Evolutionary conservation across 1,140 invertebrate genomes (phyloP), one percentile per base, ranked within the genome.

Genomic region (Bacillus rossius): DNA sequence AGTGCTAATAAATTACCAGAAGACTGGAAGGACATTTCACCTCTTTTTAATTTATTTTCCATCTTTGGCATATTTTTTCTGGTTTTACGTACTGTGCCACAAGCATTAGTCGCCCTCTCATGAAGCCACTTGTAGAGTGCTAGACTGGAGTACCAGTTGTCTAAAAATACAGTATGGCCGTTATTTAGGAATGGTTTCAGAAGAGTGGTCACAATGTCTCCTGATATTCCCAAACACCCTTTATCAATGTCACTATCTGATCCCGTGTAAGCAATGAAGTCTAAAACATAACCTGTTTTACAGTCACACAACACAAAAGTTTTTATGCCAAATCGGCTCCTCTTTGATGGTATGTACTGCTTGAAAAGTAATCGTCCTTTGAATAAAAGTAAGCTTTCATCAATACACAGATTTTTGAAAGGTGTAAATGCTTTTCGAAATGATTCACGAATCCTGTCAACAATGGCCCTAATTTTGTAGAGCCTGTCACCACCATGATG

Each of bases 21-120:
- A 10, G 2, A 56, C 34, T 8, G 64, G 20, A 54, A 20, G 60
- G 43, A 57, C 59, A 38, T 47, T 34, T 34, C 17, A 51, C 34
- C 50, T 37, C 49, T 16, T 48, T 42, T 49, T 51, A 57, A 23
- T 61, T 50, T 59, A 3, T 64, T 38, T 38, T 60, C 55, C 20
- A 51, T 13, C 52, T 67, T 59, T 16, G 65, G 60, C 54, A 67
- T 59, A 55, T 60, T 60, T 54, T 55, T 60, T 61, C 60, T 58
- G 42, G 60, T 59, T 49, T 57, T 50, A 55, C 48, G 63, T 42
- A 67, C 62, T 57, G 62, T 67, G 10, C 64, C 61, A 62, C 60
- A 64, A 40, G 59, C 37, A 22, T 61, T 63, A 17, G 66, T 65
- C 3, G 20, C 8, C 1, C n/a, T 3, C 14, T 49, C 14, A 25